A percentile compares a stretch with the other conserved stretches of the same genome.
phyloP scores from a whole-genome alignment of 1,140 invertebrate genomes.

The Polyergus mexicanus region DNA sequence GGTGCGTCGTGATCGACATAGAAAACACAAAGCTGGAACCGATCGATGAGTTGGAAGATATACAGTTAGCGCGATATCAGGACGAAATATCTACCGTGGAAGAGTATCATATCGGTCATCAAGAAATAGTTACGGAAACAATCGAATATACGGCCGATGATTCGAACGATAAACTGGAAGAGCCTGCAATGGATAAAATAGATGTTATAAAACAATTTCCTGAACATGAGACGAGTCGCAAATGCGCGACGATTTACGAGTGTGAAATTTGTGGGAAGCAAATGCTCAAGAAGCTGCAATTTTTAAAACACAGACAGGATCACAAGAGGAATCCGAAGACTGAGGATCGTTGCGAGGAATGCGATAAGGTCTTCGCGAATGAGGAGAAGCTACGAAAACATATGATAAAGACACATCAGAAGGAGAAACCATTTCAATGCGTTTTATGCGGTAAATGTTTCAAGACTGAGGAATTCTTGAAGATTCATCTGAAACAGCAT shows the following conservation, averaged over 20 bases:
- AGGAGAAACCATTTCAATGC: constrained; percentile 81
- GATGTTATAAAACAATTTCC: neutral
- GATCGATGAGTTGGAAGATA: constrained; percentile 45
- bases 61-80: constrained; percentile 63
- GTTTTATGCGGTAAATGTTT: constrained; percentile 88
- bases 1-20: constrained; percentile 64
- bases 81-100: constrained; percentile 49
- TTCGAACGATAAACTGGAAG: constrained; percentile 12
- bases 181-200: neutral
- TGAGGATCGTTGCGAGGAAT: constrained; percentile 67
- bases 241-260: constrained; percentile 56
- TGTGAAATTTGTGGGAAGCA: constrained; percentile 73
- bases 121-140: constrained; percentile 64
- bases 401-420: constrained; percentile 72
- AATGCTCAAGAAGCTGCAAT: constrained; percentile 69
- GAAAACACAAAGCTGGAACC: constrained; percentile 55
- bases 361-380: constrained; percentile 68
- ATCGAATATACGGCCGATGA: constrained; percentile 35
- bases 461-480: constrained; percentile 85
- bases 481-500: constrained; percentile 79
- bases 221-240: neutral
- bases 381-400: constrained; percentile 71
- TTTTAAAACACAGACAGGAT: constrained; percentile 65
- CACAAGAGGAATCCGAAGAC: constrained; percentile 57
- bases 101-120: constrained; percentile 62